Percentiles rank a stretch among this genome's conserved stretches.
These are phyloP conservation scores for Acrocephalus arundinaceus DNA, from an alignment of 2,113 vertebrate species.

Conservation along the genomic window DNA sequence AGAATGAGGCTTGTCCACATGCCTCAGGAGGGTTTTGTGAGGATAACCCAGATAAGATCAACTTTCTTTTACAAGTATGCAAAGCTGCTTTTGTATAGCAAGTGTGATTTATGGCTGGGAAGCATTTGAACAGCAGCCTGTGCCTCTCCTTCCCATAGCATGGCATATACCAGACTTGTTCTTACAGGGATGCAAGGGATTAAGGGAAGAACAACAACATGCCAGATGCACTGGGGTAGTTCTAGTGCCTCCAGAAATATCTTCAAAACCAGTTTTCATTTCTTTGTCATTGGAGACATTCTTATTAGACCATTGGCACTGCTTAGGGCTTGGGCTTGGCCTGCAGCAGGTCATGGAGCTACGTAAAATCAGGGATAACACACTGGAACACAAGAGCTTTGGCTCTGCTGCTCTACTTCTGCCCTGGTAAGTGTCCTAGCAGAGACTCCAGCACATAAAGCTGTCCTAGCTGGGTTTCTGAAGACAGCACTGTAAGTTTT, in stretches of 20 bases:
- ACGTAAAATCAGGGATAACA: neutral
- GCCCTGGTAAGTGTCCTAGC: neutral
- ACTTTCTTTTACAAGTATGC: neutral
- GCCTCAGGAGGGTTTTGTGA: neutral
- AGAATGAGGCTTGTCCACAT: neutral
- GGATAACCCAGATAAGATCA: neutral
- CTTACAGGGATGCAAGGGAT: neutral
- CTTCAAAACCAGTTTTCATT: neutral
- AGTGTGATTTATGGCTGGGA: neutral
- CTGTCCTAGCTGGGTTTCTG: neutral
- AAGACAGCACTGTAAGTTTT: neutral
- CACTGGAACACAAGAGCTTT: neutral
- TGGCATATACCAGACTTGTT: neutral
- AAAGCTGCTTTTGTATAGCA: neutral
- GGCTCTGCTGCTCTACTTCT: neutral
- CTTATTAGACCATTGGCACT: neutral
- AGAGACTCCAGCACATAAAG: neutral
- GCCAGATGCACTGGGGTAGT: neutral
- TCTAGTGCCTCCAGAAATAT: neutral
- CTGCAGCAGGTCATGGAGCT: neutral
- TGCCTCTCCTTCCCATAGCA: neutral
- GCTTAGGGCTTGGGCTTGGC: neutral
- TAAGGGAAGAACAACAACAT: neutral
- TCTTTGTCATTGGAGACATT: neutral
- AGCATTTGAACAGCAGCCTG: neutral